These are phyloP conservation scores for Clarias platycephalus DNA, from an alignment of 2,797 vertebrate genomes.

Conservation along the genomic window DNA sequence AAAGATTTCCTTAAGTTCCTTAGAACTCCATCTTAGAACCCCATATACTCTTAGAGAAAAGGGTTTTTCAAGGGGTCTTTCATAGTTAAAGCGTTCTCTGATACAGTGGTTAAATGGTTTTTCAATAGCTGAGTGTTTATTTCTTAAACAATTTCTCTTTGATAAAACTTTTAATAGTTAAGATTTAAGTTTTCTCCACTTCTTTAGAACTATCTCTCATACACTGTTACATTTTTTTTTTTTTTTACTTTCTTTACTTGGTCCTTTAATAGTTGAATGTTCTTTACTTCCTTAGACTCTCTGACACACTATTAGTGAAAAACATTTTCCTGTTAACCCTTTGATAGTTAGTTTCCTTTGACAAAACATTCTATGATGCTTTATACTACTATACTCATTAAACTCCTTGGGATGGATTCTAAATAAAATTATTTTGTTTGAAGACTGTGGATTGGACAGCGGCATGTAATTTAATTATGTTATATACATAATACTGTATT, in stretches of 20 bases:
- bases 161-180: neutral
- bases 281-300: neutral
- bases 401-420: neutral
- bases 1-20: neutral
- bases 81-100: neutral
- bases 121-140: too few species aligned
- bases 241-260: neutral
- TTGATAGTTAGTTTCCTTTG: too few species aligned
- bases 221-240: neutral
- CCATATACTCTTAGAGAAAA: neutral
- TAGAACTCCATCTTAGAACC: too few species aligned
- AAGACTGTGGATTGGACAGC: neutral
- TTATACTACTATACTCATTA: too few species aligned
- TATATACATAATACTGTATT: neutral
- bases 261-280: neutral
- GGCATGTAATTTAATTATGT: neutral
- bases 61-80: neutral
- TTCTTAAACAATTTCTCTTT: too few species aligned
- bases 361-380: too few species aligned
- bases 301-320: neutral
- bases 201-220: neutral
- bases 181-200: neutral
- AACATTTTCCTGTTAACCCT: too few species aligned
- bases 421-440: neutral
- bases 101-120: too few species aligned